These are phyloP conservation scores for Pipistrellus pipistrellus DNA, from an alignment of 2,797 vertebrate genomes.

Conservation along the genomic window DNA sequence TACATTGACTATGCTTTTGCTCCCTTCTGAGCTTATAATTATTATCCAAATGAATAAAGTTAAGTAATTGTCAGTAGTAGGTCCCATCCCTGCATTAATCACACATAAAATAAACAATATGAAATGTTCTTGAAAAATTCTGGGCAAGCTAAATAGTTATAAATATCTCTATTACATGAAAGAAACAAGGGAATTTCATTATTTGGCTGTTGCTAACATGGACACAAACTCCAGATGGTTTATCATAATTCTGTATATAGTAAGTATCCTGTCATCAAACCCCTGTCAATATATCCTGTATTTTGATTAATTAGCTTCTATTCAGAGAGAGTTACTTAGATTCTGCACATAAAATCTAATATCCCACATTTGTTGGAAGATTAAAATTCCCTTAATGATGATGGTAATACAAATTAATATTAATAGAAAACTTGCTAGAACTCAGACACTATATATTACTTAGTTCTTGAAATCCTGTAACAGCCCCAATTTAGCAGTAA, in stretches of 20 bases:
- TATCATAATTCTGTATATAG: neutral
- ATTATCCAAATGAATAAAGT: constrained; percentile 7
- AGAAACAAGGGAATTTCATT: neutral
- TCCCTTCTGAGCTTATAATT: neutral
- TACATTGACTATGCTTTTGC: neutral
- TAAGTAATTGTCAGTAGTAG: neutral
- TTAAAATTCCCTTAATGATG: neutral
- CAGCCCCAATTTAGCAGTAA: neutral
- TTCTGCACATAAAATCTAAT: neutral
- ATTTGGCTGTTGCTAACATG: neutral
- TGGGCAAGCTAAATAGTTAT: neutral
- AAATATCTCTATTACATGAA: neutral
- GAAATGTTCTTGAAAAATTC: neutral
- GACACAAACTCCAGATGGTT: neutral
- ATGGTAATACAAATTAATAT: neutral
- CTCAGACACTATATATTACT: neutral
- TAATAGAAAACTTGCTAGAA: neutral
- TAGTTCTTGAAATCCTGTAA: neutral
- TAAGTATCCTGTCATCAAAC: neutral
- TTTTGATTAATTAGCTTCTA: neutral
- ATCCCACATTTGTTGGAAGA: neutral
- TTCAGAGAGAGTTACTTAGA: neutral
- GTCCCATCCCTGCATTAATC: neutral
- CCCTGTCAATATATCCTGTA: neutral
- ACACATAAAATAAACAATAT: neutral